phyloP scores from a whole-genome alignment of 2,113 vertebrate species.

The Mugil cephalus region DNA sequence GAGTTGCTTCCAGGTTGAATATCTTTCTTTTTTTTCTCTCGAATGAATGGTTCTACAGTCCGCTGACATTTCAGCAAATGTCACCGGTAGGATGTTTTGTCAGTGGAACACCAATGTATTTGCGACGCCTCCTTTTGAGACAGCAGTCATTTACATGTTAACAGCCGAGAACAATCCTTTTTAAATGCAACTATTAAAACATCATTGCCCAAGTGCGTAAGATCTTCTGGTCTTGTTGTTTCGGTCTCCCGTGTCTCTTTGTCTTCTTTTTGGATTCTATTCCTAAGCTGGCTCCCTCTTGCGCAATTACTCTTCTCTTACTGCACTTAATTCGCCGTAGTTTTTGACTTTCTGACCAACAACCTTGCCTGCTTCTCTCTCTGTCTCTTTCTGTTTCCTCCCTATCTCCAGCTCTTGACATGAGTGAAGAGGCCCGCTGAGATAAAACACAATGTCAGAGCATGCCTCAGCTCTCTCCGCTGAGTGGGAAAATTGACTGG shows the following conservation, averaged over 20 bases:
- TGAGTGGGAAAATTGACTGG: slow-evolving; percentile 80
- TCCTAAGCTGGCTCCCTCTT: slow-evolving; percentile 7
- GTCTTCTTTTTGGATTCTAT: slow-evolving; percentile 12
- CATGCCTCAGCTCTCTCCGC: slow-evolving; percentile 73
- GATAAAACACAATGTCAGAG: slow-evolving; percentile 78
- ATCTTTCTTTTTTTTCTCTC: neutral
- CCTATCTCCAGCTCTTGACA: slow-evolving; percentile 52
- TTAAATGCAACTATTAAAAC: slow-evolving; percentile 5
- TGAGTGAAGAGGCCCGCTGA: slow-evolving; percentile 68
- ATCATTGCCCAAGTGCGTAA: neutral
- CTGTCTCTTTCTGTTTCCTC: slow-evolving; percentile 17
- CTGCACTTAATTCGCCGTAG: slow-evolving; percentile 29
- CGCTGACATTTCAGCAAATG: slow-evolving; percentile 47
- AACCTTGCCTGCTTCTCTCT: slow-evolving; percentile 16
- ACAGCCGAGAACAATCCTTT: neutral
- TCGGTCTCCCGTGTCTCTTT: slow-evolving; percentile 2
- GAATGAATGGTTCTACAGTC: neutral
- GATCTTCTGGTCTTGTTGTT: neutral
- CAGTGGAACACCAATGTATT: neutral
- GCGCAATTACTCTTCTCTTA: neutral
- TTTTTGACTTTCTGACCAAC: slow-evolving; percentile 35
- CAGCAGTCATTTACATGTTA: neutral
- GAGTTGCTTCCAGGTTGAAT: slow-evolving; percentile 14
- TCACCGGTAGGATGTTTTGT: slow-evolving; percentile 19
- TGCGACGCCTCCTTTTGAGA: neutral